Conservation (phyloP, 2,888 invertebrate genomes). For the Augochlorella aurata region DNA sequence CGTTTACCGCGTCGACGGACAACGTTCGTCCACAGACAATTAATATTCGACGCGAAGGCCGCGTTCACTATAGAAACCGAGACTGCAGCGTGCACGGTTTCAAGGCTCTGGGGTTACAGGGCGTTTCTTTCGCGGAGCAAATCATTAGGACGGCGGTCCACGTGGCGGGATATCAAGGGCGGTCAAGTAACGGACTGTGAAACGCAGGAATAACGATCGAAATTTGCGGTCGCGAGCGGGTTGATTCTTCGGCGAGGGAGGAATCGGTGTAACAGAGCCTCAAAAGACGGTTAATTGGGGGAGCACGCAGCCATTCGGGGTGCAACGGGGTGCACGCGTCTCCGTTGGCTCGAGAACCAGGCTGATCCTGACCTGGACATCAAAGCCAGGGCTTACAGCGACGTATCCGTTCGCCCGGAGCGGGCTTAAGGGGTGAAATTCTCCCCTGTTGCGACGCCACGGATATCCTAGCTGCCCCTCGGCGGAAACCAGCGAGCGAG, state of each 20-base stretch:
- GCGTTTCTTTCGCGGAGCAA: not conserved
- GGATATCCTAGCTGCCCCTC: conserved; percentile 60
- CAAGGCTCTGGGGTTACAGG: not conserved
- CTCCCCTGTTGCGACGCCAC: conserved; percentile 52
- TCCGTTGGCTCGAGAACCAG: conserved; percentile 57
- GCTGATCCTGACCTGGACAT: conserved; percentile 72
- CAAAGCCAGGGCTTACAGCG: conserved; percentile 72
- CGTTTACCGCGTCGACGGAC: not conserved
- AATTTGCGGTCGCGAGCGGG: conserved; percentile 38
- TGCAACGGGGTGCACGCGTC: conserved; percentile 58
- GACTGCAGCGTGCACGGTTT: not conserved
- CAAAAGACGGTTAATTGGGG: conserved; percentile 73
- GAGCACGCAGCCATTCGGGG: conserved; percentile 46
- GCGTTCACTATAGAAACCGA: not conserved
- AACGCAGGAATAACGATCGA: conserved; percentile 57
- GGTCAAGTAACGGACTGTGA: conserved; percentile 34
- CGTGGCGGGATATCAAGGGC: conserved; percentile 13
- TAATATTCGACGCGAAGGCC: not conserved
- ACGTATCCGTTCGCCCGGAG: conserved; percentile 60
- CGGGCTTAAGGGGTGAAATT: conserved; percentile 65
- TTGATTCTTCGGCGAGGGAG: conserved; percentile 46
- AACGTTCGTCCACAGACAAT: not conserved
- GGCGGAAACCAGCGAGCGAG: conserved; percentile 38
- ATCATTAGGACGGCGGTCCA: not conserved
- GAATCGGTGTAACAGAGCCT: conserved; percentile 70